Base-by-base conservation (phyloP, 64 coral and sea anemone species). In the Montipora cactus region DNA sequence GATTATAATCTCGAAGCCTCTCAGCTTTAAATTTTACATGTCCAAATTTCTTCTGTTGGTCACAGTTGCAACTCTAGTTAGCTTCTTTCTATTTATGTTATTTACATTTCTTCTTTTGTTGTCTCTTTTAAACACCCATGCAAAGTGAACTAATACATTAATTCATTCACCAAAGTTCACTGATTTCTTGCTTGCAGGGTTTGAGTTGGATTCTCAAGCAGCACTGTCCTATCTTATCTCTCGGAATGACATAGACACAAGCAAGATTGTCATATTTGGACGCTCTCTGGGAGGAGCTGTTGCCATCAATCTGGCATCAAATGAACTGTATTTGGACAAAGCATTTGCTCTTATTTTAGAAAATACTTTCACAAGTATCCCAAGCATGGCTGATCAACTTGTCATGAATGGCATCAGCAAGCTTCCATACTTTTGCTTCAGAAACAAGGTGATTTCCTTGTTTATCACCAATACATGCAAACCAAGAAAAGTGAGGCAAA, bases 281-380 rank as follows among this genome's bases (percentile, higher is more conserved):
- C 92, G 98, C 11, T 99, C 98, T 3, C 90, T 99, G 77, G 98
- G 98, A 28, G 98, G 98, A 51, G 98, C 98, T 14, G 98, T 99
- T 3, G 98, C 98, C 1, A 89, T 99, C 55, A 79, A 91, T 66
- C 74, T 99, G 68, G 95, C 90, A 5, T 92, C 98, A 21, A 80
- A 95, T 48, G 92, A 95, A 52, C 77, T 82, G 13, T 99, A 94
- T 69, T 44, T 75, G 19, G 92, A 99, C 47, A 91, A 93, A 87
- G 89, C 93, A 22, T 99, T 96, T 94, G 98, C 98, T n/a, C 75
- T 99, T 16, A 89, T 99, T 81, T 92, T 99, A 12, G 98, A 99
- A 76, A 99, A 99, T 55, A 96, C 98, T 18, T 99, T 99, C 79
- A 96, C 95, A 20, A 99, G 95, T 67, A 99, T 99, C 78, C 98